Evolutionary conservation across 1,140 invertebrate genomes (phyloP), one percentile per base, ranked within the genome.

Genomic region (Micrasema minimum): DNA sequence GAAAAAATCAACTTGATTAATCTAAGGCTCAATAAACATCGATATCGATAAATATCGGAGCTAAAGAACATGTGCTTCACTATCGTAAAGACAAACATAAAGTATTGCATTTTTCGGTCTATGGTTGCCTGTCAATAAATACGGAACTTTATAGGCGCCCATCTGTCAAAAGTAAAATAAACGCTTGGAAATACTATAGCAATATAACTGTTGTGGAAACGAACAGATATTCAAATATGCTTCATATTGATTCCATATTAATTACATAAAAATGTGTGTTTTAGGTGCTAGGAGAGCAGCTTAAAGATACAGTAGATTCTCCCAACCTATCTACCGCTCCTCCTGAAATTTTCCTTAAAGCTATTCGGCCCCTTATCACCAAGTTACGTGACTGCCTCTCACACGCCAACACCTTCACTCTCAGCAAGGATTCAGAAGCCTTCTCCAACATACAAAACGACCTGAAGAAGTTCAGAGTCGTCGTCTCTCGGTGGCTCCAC

Each of bases 391-490:
- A 50, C n/a, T 50, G 14, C 46, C 20, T 18, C 6, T 18, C 46
- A 5, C 46, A 45, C 41, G 41, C 41, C 14, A 45, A 16, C 41
- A 12, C 14, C 41, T 16, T 45, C 18, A 22, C 46, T 4, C 46
- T 20, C 14, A 18, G n/a, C 10, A 11, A 22, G 11, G 9, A 50
- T 4, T 4, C 26, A 7, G 26, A 31, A 2, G 26, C 26, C 6
- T 59, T 14, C 55, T 18, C 31, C 16, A 38, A 59, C 12, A 38
- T 59, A 18, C 55, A 59, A 18, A 59, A 59, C 2, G 55, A 59
- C 14, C 14, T 59, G 7, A 59, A 41, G 9, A 59, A 59, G 22
- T 16, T 59, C 12, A 35, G 55, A 18, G 12, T 38, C 14, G 37
- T 59, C 31, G 38, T 59, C 14, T 16, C 35, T 18, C 16, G 37